Base-by-base conservation (phyloP, 2,113 vertebrate species). In the Hiodon alosoides region DNA sequence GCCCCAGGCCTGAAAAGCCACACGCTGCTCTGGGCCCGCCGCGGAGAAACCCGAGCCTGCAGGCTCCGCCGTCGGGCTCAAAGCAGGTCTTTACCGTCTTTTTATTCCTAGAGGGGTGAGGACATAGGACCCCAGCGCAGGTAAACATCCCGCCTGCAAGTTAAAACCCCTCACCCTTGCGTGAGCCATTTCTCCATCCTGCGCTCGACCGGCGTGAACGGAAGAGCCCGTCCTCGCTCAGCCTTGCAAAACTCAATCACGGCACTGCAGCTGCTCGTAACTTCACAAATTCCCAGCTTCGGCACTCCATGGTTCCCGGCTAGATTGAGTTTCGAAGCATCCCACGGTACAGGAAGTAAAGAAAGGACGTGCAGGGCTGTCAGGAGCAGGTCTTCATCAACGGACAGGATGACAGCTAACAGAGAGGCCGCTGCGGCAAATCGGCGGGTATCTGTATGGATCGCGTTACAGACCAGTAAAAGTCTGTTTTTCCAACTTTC, bases 151-250 rank as follows among this genome's bases (percentile, higher is more conserved):
- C 57, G 61, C 52, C 62, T 8, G 14, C 60, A 62, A 50, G 67
- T 71, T 74, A 74, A 75, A 78, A 74, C 55, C 13, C 59, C n/a
- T 57, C n/a, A 69, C 46, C 67, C 46, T 51, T 6, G 69, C 72
- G 2, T 46, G 67, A 7, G 13, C 51, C 17, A 62, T 64, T 66
- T 31, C 31, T 31, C 31, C 51, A 64, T 51, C 48, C 69, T 58
- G 8, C 61, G 50, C 66, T 3, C 2, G 53, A 46, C 54, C 31
- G 54, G 16, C 0, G 48, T 48, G 51, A 61, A 31, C 31, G 69
- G 17, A 48, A 58, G 67, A 69, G 50, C 1, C 69, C 55, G 47
- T 65, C 46, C 52, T 13, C 8, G 11, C 7, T 52, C 62, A 67
- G 69, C 53, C 69, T 58, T 67, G 53, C 72, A 67, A 77, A 76